phyloP scores from a whole-genome alignment of 35 echinoderm and acorn worm genomes.

The Diadema setosum region DNA sequence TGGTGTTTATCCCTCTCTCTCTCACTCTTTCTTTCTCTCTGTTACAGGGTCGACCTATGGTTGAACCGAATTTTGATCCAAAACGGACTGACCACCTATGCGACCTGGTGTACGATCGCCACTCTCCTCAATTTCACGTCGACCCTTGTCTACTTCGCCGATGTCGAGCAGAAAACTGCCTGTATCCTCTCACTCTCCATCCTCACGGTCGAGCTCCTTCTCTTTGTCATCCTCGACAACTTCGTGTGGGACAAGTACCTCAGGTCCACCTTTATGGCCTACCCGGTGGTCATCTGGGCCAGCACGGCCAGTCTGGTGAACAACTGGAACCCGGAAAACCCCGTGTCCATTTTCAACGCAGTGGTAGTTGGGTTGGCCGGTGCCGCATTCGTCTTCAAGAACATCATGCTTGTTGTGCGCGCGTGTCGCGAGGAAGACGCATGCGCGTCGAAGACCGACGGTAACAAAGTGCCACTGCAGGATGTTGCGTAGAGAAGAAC shows the following conservation, averaged over 20 bases:
- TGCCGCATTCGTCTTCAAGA: not conserved
- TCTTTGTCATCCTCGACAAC: conserved; percentile 33
- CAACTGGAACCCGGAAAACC: conserved; percentile 8
- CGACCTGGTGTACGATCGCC: conserved; percentile 7
- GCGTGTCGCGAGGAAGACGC: not conserved
- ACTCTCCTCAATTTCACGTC: conserved; percentile 19
- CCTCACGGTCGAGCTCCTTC: not conserved
- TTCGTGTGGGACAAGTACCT: conserved; percentile 24
- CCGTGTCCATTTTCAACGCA: not conserved
- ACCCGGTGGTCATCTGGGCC: conserved; percentile 21
- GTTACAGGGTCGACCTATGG: conserved; percentile 12
- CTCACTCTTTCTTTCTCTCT: not conserved
- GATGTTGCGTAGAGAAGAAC: no score
- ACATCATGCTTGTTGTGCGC: not conserved
- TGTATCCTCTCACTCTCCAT: not conserved
- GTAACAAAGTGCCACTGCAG: not conserved
- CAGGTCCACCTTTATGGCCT: conserved; percentile 22
- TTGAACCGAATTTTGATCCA: conserved; percentile 22
- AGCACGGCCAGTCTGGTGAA: not conserved
- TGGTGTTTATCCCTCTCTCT: not conserved
- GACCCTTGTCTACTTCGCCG: not conserved
- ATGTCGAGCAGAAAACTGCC: not conserved
- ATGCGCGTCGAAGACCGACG: not conserved
- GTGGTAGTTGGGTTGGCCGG: not conserved
- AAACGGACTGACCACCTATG: conserved; percentile 31